phyloP scores from a whole-genome alignment of 2,888 invertebrate genomes.

The Aphodius granarius region DNA sequence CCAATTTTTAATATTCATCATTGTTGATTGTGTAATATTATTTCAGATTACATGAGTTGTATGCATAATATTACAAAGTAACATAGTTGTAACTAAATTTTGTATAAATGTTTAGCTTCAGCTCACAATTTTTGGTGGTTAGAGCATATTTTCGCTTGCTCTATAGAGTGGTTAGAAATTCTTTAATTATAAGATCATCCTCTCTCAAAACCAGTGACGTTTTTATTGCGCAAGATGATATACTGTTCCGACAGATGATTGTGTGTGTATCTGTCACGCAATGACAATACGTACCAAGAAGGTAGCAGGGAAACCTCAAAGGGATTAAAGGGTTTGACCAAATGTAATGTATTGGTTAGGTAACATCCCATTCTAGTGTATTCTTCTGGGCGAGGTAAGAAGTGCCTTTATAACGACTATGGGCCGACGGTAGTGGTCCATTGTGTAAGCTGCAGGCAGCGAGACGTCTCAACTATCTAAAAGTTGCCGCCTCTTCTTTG shows the following conservation, averaged over 20 bases:
- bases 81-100: no score
- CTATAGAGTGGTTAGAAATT: neutral
- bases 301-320: neutral
- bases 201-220: neutral
- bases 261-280: neutral
- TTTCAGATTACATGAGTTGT: no score
- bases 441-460: neutral
- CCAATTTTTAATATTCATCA: neutral
- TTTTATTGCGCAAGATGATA: neutral
- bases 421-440: neutral
- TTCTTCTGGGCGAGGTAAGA: neutral
- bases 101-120: no score
- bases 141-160: neutral
- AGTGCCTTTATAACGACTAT: neutral
- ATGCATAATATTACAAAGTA: no score
- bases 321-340: neutral
- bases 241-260: neutral
- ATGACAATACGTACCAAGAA: neutral
- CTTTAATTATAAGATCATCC: neutral
- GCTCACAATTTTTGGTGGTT: no score
- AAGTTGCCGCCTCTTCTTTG: neutral
- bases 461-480: neutral
- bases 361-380: neutral
- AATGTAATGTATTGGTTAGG: neutral
- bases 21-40: neutral